phyloP scores from a whole-genome alignment of 2,888 invertebrate species.

The Biston stratarius region DNA sequence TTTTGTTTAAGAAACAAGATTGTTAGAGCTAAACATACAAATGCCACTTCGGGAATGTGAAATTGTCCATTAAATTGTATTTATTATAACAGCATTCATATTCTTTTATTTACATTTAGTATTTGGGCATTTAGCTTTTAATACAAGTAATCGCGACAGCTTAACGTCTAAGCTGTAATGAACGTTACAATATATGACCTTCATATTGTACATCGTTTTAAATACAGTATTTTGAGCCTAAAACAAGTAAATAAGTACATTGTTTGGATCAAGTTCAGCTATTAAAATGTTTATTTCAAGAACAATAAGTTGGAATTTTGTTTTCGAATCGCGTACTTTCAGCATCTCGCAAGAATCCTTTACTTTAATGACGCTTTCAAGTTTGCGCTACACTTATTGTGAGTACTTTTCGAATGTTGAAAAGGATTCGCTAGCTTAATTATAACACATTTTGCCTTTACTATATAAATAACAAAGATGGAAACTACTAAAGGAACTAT shows the following conservation, averaged over 20 bases:
- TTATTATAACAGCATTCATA: conserved; percentile 12
- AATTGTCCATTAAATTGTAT: conserved; percentile 6
- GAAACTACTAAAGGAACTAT: not conserved
- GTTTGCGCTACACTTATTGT: conserved; percentile 21
- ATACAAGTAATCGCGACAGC: not conserved
- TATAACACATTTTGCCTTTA: not conserved
- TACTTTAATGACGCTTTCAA: conserved; percentile 24
- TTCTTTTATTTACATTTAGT: no score
- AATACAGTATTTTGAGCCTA: not conserved
- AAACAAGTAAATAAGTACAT: conserved; percentile 6
- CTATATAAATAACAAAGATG: not conserved
- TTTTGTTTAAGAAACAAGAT: no score
- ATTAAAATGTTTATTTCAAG: conserved; percentile 38
- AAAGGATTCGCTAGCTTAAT: conserved; percentile 7
- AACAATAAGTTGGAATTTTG: conserved; percentile 29
- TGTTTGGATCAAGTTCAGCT: conserved; percentile 32
- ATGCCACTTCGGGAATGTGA: no score
- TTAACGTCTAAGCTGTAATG: conserved; percentile 1
- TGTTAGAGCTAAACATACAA: no score
- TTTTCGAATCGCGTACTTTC: conserved; percentile 31
- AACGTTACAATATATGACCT: not conserved
- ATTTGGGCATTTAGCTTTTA: not conserved
- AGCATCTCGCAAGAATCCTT: conserved; percentile 26
- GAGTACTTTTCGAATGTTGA: conserved; percentile 10
- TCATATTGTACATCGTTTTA: not conserved